Percentiles rank a stretch among this genome's conserved stretches.
Conservation (phyloP, 2,113 vertebrate genomes). For the Pipa parva region DNA sequence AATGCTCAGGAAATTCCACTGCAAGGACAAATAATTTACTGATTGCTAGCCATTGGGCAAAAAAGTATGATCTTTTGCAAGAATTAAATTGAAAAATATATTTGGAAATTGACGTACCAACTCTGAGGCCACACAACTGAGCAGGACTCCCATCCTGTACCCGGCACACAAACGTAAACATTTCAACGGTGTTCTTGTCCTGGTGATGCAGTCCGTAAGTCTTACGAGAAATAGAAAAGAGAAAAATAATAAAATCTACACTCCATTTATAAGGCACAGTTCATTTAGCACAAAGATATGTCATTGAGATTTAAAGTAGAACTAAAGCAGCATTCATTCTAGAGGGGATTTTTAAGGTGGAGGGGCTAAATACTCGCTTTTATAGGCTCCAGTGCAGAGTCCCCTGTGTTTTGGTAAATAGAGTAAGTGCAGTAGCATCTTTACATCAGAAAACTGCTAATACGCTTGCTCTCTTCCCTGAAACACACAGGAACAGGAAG, state of each 20-base stretch:
- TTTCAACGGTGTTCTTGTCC: constrained; percentile 85
- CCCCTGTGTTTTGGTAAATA: too few relatives aligned
- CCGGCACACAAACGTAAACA: constrained; percentile 94
- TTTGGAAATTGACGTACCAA: constrained; percentile 66
- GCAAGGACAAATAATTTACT: not conserved
- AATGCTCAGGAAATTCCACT: constrained; percentile 1
- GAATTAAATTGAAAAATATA: not conserved
- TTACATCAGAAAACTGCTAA: too few relatives aligned
- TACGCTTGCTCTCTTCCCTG: too few relatives aligned
- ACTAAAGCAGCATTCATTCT: too few relatives aligned
- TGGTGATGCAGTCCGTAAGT: constrained; percentile 91
- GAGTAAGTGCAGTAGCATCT: too few relatives aligned
- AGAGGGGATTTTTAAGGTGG: too few relatives aligned
- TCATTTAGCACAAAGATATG: too few relatives aligned
- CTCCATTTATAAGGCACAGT: too few relatives aligned
- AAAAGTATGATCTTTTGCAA: not conserved
- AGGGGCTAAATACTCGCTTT: too few relatives aligned
- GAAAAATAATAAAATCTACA: not conserved
- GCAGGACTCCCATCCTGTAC: constrained; percentile 85
- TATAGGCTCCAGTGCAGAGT: too few relatives aligned
- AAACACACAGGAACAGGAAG: too few relatives aligned
- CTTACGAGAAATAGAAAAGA: constrained; percentile 56
- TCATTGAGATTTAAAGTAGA: too few relatives aligned
- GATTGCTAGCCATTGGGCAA: not conserved
- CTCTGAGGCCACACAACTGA: constrained; percentile 78